Conservation (phyloP, 2,113 vertebrate species). For the Nymphicus hollandicus region DNA sequence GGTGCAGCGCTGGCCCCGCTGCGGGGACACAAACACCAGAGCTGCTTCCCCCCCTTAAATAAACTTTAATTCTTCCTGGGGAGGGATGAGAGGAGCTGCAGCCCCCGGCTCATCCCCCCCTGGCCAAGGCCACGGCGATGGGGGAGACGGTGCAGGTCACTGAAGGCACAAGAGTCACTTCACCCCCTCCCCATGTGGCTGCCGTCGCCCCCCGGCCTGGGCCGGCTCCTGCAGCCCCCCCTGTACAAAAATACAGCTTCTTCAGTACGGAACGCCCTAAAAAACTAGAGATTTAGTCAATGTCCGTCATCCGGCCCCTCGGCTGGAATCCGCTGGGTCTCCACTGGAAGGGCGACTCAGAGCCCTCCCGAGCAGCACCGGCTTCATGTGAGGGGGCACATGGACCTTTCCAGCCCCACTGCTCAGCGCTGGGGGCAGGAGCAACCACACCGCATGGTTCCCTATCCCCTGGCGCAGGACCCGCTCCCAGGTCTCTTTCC, state of each 20-base stretch:
- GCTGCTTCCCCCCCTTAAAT: neutral
- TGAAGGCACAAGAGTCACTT: constrained; percentile 54
- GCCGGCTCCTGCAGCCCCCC: constrained; percentile 8
- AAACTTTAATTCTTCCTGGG: constrained; percentile 34
- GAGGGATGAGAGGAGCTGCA: neutral
- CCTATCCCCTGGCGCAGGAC: accelerated
- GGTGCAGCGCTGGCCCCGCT: too few relatives aligned
- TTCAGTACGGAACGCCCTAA: constrained; percentile 9
- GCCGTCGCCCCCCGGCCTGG: neutral
- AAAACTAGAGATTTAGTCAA: constrained; percentile 43
- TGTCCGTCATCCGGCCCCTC: neutral
- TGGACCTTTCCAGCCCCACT: neutral
- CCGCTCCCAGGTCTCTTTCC: neutral
- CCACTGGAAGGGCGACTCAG: neutral
- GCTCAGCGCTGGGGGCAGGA: neutral
- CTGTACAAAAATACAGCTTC: constrained; percentile 9
- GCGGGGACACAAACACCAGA: neutral
- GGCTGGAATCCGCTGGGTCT: neutral
- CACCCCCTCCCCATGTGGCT: neutral
- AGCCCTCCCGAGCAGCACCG: neutral
- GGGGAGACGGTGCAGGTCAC: neutral
- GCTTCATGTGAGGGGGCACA: neutral
- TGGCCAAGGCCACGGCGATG: accelerated
- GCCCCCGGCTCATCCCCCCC: neutral
- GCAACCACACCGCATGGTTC: neutral